phyloP scores from a whole-genome alignment of 2,888 invertebrate species.

The Lasioglossum zephyrum region DNA sequence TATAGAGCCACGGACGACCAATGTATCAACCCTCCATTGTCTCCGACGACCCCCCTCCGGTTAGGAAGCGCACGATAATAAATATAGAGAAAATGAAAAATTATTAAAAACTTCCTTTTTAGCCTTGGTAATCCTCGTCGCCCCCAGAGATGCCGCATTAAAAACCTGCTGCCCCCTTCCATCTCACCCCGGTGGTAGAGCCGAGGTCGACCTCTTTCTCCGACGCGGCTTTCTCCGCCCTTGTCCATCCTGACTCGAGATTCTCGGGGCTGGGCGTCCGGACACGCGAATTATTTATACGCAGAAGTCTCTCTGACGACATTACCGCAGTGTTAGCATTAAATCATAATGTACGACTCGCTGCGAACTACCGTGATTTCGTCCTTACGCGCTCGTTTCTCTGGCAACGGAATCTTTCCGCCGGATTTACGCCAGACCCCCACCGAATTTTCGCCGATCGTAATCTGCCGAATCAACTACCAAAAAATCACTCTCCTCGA shows the following conservation, averaged over 20 bases:
- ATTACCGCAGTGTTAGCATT: constrained; percentile 84
- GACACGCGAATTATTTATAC: constrained; percentile 84
- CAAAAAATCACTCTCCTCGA: background rate
- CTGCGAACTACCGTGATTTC: constrained; percentile 81
- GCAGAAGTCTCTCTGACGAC: constrained; percentile 84
- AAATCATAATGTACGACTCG: constrained; percentile 84
- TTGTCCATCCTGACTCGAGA: constrained; percentile 69
- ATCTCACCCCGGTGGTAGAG: constrained; percentile 39
- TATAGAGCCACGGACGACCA: constrained; percentile 62
- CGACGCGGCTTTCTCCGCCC: constrained; percentile 63
- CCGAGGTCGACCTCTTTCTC: constrained; percentile 59
- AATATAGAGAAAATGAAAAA: constrained; percentile 85
- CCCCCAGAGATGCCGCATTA: constrained; percentile 84
- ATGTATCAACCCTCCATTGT: constrained; percentile 78
- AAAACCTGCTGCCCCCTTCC: constrained; percentile 76
- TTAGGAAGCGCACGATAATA: constrained; percentile 84
- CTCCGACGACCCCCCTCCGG: constrained; percentile 79
- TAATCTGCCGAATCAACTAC: background rate
- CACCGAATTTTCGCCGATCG: constrained; percentile 9
- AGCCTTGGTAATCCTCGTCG: constrained; percentile 84
- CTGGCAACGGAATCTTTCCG: constrained; percentile 64
- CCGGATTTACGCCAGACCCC: constrained; percentile 37
- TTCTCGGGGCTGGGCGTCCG: constrained; percentile 83
- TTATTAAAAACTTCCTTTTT: constrained; percentile 85
- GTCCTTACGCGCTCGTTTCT: constrained; percentile 76